phyloP scores from a whole-genome alignment of 2,888 invertebrate species.

The Apamea epomidion region DNA sequence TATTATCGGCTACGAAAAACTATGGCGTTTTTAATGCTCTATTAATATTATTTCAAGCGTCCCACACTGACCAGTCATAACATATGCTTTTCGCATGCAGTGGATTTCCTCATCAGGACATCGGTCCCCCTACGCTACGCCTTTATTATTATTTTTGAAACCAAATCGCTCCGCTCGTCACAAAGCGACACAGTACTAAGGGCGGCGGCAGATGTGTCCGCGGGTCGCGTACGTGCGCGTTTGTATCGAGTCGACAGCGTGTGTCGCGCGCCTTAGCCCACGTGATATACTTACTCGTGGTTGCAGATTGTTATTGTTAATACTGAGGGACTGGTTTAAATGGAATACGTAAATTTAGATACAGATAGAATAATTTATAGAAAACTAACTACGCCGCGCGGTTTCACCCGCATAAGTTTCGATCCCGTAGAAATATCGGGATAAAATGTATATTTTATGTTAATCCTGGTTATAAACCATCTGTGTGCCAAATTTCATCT shows the following conservation, averaged over 20 bases:
- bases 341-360: background rate
- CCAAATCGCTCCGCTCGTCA: conserved; percentile 44
- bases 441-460: too few species aligned
- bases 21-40: background rate
- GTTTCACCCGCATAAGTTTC: too few species aligned
- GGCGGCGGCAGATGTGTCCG: conserved; percentile 75
- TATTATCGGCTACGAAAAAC: background rate
- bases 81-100: background rate
- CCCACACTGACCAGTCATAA: too few species aligned
- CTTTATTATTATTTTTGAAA: background rate
- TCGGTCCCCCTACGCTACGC: too few species aligned
- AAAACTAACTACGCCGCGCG: background rate
- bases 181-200: conserved; percentile 32
- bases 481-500: too few species aligned
- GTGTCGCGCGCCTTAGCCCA: conserved; percentile 64
- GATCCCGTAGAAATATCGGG: too few species aligned
- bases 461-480: too few species aligned
- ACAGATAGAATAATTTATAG: background rate
- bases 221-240: conserved; percentile 82
- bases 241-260: conserved; percentile 64
- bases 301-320: conserved; percentile 35
- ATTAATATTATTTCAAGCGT: background rate
- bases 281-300: conserved; percentile 55
- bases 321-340: conserved; percentile 20
- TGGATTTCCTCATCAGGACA: background rate